Conservation (phyloP, 2,797 vertebrate species). For the Lerista edwardsae region DNA sequence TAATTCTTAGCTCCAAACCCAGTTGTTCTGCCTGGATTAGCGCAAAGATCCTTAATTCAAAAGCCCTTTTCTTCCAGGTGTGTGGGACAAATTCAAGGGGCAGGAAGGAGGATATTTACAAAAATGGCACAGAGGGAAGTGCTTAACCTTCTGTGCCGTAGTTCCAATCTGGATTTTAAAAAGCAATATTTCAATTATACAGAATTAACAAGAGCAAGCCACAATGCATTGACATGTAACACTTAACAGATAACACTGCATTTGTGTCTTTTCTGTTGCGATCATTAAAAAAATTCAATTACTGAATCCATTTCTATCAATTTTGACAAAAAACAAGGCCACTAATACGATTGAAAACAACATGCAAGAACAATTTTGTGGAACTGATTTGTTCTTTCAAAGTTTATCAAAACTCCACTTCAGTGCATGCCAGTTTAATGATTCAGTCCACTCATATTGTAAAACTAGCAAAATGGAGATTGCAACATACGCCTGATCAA, state of each 20-base stretch:
- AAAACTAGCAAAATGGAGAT: not conserved
- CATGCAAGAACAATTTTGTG: not conserved
- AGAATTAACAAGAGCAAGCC: not conserved
- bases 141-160: too few species aligned
- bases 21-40: not conserved
- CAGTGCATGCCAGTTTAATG: not conserved
- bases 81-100: too few species aligned
- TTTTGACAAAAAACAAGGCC: not conserved
- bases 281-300: not conserved
- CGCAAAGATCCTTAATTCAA: not conserved
- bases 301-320: not conserved
- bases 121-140: too few species aligned
- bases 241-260: not conserved
- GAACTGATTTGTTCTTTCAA: not conserved
- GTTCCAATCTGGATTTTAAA: too few species aligned
- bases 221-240: too few species aligned
- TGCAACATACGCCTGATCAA: slow-evolving; percentile 89
- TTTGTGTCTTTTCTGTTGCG: not conserved
- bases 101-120: too few species aligned
- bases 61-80: not conserved
- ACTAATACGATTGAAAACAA: not conserved
- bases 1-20: too few species aligned
- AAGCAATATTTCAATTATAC: not conserved
- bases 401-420: not conserved
- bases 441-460: not conserved